These are phyloP conservation scores for Cephus spinipes DNA, from an alignment of 2,888 invertebrate genomes.

Conservation along the genomic window DNA sequence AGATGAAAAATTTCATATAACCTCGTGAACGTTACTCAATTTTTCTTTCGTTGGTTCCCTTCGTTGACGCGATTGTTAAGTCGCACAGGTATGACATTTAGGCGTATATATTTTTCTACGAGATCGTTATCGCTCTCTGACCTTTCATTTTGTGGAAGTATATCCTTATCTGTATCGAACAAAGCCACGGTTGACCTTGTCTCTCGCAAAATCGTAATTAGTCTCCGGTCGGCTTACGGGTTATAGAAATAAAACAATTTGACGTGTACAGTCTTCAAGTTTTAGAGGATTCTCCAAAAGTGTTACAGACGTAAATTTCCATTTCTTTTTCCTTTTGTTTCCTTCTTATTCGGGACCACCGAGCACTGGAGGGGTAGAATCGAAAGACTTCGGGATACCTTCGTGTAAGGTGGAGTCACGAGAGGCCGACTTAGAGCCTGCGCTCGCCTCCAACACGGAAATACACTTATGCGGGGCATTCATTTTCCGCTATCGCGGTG, in stretches of 20 bases:
- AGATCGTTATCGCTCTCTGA: background rate
- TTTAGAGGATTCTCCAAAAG: background rate
- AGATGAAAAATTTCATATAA: background rate
- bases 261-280: background rate
- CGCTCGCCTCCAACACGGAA: conserved; percentile 44
- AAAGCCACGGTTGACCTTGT: background rate
- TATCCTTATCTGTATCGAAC: background rate
- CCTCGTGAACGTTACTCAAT: background rate
- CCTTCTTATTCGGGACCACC: background rate
- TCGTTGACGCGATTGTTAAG: background rate
- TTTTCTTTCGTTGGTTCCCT: background rate
- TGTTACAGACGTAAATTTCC: background rate
- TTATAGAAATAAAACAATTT: background rate
- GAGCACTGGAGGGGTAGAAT: conserved; percentile 42
- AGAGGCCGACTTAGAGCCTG: conserved; percentile 39
- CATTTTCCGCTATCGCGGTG: conserved; percentile 56
- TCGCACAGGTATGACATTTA: background rate
- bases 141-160: background rate
- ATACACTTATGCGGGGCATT: conserved; percentile 58
- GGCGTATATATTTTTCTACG: background rate
- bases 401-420: conserved; percentile 46
- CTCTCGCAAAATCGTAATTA: background rate
- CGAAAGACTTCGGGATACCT: conserved; percentile 54
- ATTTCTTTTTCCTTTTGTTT: background rate
- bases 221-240: background rate